phyloP scores from a whole-genome alignment of 2,113 vertebrate genomes.

The Elgaria multicarinata region DNA sequence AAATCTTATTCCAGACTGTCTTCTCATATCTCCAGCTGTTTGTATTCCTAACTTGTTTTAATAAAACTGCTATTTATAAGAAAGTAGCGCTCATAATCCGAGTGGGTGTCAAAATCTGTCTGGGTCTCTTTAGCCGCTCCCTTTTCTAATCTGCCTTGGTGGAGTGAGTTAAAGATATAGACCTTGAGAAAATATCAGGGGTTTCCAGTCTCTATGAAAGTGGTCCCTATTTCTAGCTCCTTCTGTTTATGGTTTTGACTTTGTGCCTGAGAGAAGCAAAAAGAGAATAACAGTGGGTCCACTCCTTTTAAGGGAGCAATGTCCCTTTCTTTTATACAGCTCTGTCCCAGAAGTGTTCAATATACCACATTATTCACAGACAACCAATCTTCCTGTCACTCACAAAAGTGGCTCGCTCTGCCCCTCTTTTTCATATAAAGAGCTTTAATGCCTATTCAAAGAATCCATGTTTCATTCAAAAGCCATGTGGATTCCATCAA shows the following conservation, averaged over 20 bases:
- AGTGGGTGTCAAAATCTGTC: conserved; percentile 44
- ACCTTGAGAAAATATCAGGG: not conserved
- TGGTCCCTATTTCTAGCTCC: not conserved
- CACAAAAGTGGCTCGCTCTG: not conserved
- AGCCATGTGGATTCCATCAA: conserved; percentile 23
- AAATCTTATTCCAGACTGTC: not conserved
- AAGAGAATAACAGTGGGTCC: not conserved
- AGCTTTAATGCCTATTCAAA: not conserved
- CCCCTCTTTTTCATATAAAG: not conserved
- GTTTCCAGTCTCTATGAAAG: not conserved
- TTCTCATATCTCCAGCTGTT: conserved; percentile 1
- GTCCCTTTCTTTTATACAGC: not conserved
- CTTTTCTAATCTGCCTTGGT: conserved; percentile 43
- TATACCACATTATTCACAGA: accelerated
- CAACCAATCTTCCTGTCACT: not conserved
- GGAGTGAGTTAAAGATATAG: accelerated
- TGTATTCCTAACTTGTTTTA: conserved; percentile 44
- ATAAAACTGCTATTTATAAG: conserved; percentile 56
- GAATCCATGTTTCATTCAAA: not conserved
- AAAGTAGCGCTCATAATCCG: conserved; percentile 34
- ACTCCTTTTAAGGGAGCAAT: not conserved
- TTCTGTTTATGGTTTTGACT: not conserved
- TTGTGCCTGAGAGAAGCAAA: not conserved
- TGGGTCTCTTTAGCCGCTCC: conserved; percentile 34
- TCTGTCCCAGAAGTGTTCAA: not conserved